Conservation (phyloP, 2,113 vertebrate species). For the Prunella fulvescens region DNA sequence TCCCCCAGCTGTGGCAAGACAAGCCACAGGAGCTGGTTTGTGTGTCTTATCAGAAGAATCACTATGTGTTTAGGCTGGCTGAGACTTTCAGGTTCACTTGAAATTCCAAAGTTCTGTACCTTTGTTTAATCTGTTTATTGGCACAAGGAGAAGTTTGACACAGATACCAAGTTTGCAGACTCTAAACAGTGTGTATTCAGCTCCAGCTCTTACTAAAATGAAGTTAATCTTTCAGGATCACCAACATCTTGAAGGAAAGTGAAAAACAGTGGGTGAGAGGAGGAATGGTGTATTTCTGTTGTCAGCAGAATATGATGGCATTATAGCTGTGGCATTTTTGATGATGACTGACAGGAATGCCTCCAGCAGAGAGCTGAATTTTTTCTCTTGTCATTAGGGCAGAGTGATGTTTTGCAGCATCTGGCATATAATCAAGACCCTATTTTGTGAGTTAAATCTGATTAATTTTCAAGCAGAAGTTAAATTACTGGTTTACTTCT, state of each 20-base stretch:
- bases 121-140: neutral
- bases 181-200: neutral
- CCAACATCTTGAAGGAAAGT: neutral
- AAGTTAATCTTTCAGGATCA: neutral
- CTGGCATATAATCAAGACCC: neutral
- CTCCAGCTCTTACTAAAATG: neutral
- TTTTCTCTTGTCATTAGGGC: neutral
- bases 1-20: neutral
- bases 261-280: neutral
- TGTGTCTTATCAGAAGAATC: neutral
- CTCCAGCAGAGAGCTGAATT: neutral
- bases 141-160: neutral
- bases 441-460: neutral
- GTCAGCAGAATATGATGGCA: neutral
- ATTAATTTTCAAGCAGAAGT: neutral
- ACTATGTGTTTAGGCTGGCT: neutral
- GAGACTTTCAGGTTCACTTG: neutral
- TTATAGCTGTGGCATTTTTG: slow-evolving; percentile 34
- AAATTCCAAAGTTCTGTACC: neutral
- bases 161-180: neutral
- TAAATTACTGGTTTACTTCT: neutral
- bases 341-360: neutral
- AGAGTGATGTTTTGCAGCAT: neutral
- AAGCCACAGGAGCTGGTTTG: neutral
- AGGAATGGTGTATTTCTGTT: neutral